Evolutionary conservation across 2,797 vertebrate genomes (phyloP).

Genomic region (Oreochromis mossambicus): DNA sequence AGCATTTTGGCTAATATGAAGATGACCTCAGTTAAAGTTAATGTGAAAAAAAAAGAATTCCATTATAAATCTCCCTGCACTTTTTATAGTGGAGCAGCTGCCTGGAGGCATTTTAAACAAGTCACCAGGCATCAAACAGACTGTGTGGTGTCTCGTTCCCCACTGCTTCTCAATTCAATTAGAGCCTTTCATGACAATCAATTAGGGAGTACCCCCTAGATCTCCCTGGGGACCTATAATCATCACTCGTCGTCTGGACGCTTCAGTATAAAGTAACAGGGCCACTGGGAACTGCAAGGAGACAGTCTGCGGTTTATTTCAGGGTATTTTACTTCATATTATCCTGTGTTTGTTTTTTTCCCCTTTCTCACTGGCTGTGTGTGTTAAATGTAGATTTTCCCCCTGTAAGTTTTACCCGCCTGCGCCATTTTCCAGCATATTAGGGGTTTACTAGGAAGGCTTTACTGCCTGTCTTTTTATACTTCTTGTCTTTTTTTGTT

Average conservation of each 20-base stretch:
- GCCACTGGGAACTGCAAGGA: constrained; percentile 26
- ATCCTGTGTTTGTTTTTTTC: not conserved
- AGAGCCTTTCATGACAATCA: constrained; percentile 73
- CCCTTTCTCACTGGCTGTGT: not conserved
- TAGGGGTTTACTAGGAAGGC: not conserved
- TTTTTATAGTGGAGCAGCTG: not conserved
- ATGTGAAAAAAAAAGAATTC: not conserved
- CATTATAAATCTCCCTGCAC: not conserved
- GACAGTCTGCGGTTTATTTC: constrained; percentile 12
- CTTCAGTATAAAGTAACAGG: not conserved
- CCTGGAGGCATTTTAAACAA: not conserved
- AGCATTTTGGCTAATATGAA: not conserved
- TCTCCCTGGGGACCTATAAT: constrained; percentile 78
- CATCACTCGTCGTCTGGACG: constrained; percentile 64
- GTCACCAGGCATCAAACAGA: constrained; percentile 51
- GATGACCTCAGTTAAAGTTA: not conserved
- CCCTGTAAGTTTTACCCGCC: not conserved
- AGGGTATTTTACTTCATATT: constrained; percentile 18
- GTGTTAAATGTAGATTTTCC: constrained; percentile 39
- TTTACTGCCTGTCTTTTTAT: not conserved
- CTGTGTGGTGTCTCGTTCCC: constrained; percentile 35
- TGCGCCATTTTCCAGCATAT: not conserved
- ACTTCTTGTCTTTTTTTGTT: not conserved
- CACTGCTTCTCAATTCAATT: constrained; percentile 69
- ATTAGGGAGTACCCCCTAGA: constrained; percentile 74